Evolutionary conservation across 2,797 vertebrate species (phyloP).

Genomic region (Chlorospingus semifuscus): DNA sequence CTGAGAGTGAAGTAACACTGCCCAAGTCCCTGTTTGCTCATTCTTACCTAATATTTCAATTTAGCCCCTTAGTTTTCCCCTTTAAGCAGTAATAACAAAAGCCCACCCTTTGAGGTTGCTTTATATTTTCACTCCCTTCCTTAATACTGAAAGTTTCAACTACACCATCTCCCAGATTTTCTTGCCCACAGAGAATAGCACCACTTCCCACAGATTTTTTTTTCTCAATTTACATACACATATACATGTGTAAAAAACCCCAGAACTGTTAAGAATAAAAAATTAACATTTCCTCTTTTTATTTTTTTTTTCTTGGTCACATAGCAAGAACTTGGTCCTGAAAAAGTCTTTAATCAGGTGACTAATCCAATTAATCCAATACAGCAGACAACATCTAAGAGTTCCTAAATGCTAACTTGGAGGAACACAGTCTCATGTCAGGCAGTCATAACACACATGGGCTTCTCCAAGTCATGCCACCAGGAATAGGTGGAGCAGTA

Average conservation of each 20-base stretch:
- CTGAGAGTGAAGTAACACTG: not conserved
- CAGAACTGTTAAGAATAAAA: not conserved
- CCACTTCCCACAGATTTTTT: not conserved
- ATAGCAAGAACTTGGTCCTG: not conserved
- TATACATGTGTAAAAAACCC: not conserved
- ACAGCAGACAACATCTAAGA: not conserved
- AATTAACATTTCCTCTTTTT: not conserved
- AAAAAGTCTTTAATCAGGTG: not conserved
- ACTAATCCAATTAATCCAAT: not conserved
- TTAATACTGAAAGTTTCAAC: not conserved
- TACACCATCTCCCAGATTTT: not conserved
- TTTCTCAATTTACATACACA: not conserved
- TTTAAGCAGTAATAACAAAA: slow-evolving; percentile 45
- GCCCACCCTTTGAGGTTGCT: not conserved
- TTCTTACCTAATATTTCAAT: slow-evolving; percentile 61
- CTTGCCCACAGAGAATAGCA: not conserved
- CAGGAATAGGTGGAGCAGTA: not conserved
- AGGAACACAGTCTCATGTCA: not conserved
- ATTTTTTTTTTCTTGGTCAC: too few relatives aligned
- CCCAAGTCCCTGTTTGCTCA: not conserved
- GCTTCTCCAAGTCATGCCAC: not conserved
- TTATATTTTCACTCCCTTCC: slow-evolving; percentile 10
- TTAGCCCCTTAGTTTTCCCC: not conserved
- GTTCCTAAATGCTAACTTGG: not conserved
- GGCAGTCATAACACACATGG: not conserved